These are phyloP conservation scores for Nematolebias whitei DNA, from an alignment of 2,113 vertebrate species.

Conservation along the genomic window DNA sequence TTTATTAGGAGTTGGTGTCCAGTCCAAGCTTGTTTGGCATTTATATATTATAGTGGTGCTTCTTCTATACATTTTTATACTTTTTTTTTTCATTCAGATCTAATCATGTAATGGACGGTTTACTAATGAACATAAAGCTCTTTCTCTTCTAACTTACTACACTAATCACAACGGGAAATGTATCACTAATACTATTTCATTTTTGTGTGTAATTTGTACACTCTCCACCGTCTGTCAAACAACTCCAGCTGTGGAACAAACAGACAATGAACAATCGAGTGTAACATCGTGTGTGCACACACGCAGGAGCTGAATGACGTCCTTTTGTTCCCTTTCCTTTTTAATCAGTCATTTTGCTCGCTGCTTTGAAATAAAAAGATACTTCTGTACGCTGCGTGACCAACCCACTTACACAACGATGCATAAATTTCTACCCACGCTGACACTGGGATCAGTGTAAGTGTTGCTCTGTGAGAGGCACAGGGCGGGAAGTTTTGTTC, in stretches of 20 bases:
- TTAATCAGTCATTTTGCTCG: conserved; percentile 34
- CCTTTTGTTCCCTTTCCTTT: conserved; percentile 60
- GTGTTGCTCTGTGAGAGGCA: conserved; percentile 21
- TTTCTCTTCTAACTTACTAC: too few relatives aligned
- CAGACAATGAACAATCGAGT: conserved; percentile 73
- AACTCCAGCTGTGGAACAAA: conserved; percentile 34
- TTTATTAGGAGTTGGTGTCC: too few relatives aligned
- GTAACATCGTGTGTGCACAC: conserved; percentile 27
- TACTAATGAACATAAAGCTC: too few relatives aligned
- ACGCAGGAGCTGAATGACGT: conserved; percentile 36
- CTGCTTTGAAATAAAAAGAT: conserved; percentile 42
- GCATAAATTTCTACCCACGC: conserved; percentile 56
- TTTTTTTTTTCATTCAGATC: too few relatives aligned
- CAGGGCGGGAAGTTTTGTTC: conserved; percentile 35
- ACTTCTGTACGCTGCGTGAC: conserved; percentile 44
- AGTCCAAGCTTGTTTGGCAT: too few relatives aligned
- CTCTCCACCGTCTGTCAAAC: conserved; percentile 43
- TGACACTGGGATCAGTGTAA: conserved; percentile 18
- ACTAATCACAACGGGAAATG: too few relatives aligned
- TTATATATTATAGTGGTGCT: too few relatives aligned
- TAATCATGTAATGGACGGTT: too few relatives aligned
- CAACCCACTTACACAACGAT: conserved; percentile 62
- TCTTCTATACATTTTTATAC: too few relatives aligned
- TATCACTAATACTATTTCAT: neutral
- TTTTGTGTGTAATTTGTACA: conserved; percentile 28